Evolutionary conservation across 2,888 invertebrate species (phyloP).

Genomic region (Mythimna lalbum): DNA sequence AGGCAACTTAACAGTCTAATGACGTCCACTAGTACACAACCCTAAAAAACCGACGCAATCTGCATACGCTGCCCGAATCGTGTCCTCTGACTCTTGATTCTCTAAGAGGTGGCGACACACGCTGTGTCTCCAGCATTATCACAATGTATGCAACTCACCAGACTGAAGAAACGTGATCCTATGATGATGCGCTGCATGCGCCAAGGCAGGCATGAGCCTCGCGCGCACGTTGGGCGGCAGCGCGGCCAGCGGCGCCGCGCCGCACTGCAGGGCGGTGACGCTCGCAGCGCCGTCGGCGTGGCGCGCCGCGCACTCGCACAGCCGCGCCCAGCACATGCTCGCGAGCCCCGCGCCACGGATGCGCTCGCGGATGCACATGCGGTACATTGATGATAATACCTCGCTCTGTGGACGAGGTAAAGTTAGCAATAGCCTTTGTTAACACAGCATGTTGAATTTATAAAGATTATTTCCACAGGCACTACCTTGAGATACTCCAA

Average conservation of each 20-base stretch:
- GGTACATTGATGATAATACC: slow-evolving; percentile 72
- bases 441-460: no score
- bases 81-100: not conserved
- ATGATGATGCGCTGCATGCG: slow-evolving; percentile 82
- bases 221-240: slow-evolving; percentile 69
- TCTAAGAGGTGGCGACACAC: no score
- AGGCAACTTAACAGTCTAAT: not conserved
- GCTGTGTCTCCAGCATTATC: not conserved
- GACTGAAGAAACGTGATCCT: slow-evolving; percentile 77
- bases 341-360: slow-evolving; percentile 56
- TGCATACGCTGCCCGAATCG: not conserved
- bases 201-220: slow-evolving; percentile 78
- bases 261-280: slow-evolving; percentile 67
- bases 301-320: slow-evolving; percentile 65
- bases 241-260: slow-evolving; percentile 62
- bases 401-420: slow-evolving; percentile 72
- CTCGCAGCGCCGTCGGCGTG: slow-evolving; percentile 66
- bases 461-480: not conserved
- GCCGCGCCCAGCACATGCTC: slow-evolving; percentile 66
- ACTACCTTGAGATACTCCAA: not conserved
- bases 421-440: not conserved
- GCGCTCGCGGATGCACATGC: slow-evolving; percentile 70
- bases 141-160: slow-evolving; percentile 66
- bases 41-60: not conserved
- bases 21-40: not conserved